Conservation (phyloP, 2,113 vertebrate genomes). For the Trachemys scripta region DNA sequence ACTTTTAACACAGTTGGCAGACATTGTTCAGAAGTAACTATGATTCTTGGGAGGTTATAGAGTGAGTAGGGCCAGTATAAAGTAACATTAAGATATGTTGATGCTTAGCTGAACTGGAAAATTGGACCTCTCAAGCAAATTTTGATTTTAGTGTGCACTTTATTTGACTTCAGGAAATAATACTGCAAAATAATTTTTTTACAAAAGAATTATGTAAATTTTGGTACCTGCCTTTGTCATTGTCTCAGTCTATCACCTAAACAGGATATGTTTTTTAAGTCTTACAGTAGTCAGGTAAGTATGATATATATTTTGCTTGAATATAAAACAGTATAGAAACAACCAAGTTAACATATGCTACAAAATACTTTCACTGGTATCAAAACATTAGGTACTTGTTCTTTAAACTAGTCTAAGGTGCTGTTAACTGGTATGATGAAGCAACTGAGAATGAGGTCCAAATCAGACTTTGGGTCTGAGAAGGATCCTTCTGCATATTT, state of each 20-base stretch:
- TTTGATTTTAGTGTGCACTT: conserved; percentile 40
- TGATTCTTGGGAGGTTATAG: background rate
- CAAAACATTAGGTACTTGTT: background rate
- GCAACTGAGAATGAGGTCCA: conserved; percentile 1
- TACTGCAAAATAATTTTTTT: background rate
- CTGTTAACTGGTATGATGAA: conserved; percentile 16
- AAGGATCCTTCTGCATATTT: conserved; percentile 17
- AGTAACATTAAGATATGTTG: background rate
- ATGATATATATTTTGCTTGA: background rate
- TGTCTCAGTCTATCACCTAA: background rate
- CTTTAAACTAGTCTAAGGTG: background rate
- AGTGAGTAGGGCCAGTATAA: background rate
- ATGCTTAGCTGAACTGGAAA: conserved; percentile 33
- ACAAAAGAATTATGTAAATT: background rate
- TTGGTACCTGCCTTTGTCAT: background rate
- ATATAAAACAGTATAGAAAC: background rate
- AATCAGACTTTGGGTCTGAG: conserved; percentile 14
- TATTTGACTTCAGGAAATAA: conserved; percentile 9
- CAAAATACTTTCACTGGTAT: background rate
- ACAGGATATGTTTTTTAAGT: background rate
- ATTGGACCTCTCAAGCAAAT: background rate
- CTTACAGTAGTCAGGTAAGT: background rate
- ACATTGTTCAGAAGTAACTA: background rate
- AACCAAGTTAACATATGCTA: fast-evolving
- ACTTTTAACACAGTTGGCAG: conserved; percentile 12